These are phyloP conservation scores for Pyralis farinalis DNA, from an alignment of 2,888 invertebrate species.

Conservation along the genomic window DNA sequence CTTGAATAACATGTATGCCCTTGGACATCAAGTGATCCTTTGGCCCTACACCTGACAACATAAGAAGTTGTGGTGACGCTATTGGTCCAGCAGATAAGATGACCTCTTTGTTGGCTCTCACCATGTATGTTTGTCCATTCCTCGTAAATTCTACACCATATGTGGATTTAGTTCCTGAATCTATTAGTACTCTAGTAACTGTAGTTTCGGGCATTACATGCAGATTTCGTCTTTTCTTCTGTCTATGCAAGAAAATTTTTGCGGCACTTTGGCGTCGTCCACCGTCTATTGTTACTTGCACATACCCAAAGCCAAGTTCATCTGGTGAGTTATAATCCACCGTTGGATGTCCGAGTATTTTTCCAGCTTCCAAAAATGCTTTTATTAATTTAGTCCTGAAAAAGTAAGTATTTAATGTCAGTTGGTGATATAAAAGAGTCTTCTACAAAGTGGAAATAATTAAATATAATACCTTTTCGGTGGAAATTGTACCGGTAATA, in stretches of 20 bases:
- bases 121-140: constrained; percentile 67
- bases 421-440: too few relatives aligned
- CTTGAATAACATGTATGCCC: constrained; percentile 81
- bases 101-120: constrained; percentile 88
- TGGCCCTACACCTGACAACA: constrained; percentile 90
- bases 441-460: too few relatives aligned
- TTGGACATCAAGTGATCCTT: constrained; percentile 77
- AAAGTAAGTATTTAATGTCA: too few relatives aligned
- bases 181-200: constrained; percentile 62
- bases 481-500: constrained; percentile 83
- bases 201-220: constrained; percentile 63
- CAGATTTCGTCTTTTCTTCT: constrained; percentile 83
- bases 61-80: constrained; percentile 94
- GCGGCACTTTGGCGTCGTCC: constrained; percentile 86
- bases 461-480: too few relatives aligned
- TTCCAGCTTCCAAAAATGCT: constrained; percentile 82
- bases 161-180: constrained; percentile 82
- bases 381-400: constrained; percentile 73
- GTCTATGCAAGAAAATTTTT: constrained; percentile 84
- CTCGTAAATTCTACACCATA: constrained; percentile 85
- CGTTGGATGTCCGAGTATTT: constrained; percentile 76
- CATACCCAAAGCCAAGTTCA: constrained; percentile 82
- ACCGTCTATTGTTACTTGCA: constrained; percentile 74
- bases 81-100: constrained; percentile 93
- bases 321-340: constrained; percentile 83